phyloP scores from a whole-genome alignment of 2,113 vertebrate species.

The Erpornis zantholeuca region DNA sequence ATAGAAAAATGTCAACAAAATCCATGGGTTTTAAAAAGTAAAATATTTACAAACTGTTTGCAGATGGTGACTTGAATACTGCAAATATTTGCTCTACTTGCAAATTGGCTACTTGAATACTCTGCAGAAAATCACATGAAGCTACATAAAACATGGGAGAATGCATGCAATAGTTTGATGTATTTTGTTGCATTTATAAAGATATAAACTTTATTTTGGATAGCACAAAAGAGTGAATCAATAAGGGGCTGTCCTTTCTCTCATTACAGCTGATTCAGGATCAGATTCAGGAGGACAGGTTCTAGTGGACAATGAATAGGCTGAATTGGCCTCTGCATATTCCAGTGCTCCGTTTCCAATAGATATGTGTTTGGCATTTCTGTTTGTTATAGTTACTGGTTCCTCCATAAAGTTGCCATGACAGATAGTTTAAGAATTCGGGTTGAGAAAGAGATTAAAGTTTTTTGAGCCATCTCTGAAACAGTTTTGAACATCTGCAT shows the following conservation, averaged over 20 bases:
- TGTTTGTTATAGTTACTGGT: not conserved
- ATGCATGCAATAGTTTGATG: not conserved
- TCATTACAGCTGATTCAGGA: not conserved
- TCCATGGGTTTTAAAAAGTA: not conserved
- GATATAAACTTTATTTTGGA: not conserved
- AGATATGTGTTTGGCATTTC: not conserved
- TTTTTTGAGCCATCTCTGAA: not conserved
- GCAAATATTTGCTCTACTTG: constrained; percentile 29
- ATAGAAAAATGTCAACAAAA: not conserved
- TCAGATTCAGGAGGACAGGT: not conserved
- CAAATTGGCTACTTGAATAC: not conserved
- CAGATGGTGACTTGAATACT: not conserved
- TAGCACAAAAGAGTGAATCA: not conserved
- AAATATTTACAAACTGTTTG: not conserved
- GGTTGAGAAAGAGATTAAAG: not conserved
- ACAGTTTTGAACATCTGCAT: not conserved
- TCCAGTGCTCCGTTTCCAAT: not conserved
- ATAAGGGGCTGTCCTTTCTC: not conserved
- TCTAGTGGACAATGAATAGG: not conserved
- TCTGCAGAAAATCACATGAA: not conserved
- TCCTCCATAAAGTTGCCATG: not conserved
- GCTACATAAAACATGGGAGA: not conserved
- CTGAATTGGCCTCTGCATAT: not conserved
- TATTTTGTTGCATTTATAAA: not conserved
- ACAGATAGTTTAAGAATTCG: not conserved